Base-by-base conservation (phyloP, 64 coral and sea anemone species). In the Actinia equina region DNA sequence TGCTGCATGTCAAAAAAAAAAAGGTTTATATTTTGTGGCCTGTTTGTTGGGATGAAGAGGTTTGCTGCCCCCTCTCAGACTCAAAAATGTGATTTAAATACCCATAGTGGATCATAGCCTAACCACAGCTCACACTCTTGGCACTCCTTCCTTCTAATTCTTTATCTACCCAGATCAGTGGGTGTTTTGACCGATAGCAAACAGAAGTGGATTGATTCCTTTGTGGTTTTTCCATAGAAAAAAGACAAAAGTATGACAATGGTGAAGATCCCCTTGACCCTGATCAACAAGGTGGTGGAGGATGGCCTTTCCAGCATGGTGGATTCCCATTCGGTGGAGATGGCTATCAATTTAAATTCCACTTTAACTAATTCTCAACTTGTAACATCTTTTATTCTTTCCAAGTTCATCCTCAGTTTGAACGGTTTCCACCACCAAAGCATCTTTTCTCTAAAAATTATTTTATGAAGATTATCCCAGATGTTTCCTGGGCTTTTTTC, bases 261-360 rank as follows among this genome's bases (percentile, higher is more conserved):
- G 97, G 97, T 58, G 97, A 99, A 71, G 97, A 99, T 49, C 97
- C 97, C 0, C 88, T 99, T 19, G 97, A 99, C 54, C 97, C 97
- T 15, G 93, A 99, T 23, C 97, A 99, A 77, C 88, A 95, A 77
- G 97, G 97, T 52, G 96, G 96, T 7, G 91, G 91, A n/a, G 61
- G 80, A 44, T 59, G 83, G 83, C 91, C 88, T 3, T 94, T 89
- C 89, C 93, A 95, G 54, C 59, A 91, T 1, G 93, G 93, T 4
- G 97, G 97, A 23, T 95, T 95, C 84, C 93, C 90, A 22, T 92
- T 92, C 20, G 93, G 90, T 15, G 95, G 92, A 25, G 71, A 94
- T 82, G 97, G 97, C 22, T 99, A 93, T 84, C 97, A 99, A 85
- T 99, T 99, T 86, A 99, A 99, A 92, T 99, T 99, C 76, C 97